Conservation (phyloP, 2,797 vertebrate species). For the Thripadectes ignobilis region DNA sequence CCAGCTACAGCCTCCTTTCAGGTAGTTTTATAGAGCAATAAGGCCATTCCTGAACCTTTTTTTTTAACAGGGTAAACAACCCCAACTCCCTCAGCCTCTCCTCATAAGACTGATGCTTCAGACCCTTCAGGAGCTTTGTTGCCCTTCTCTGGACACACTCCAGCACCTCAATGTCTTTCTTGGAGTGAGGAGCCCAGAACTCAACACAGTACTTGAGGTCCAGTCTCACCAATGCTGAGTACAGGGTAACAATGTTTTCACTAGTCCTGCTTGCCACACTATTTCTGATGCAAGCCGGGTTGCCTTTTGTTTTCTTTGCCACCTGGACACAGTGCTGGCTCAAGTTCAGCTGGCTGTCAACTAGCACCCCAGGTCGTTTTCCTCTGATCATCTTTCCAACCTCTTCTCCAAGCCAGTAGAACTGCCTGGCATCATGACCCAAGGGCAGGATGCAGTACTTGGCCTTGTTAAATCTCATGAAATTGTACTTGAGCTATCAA, state of each 20-base stretch:
- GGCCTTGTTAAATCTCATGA: not conserved
- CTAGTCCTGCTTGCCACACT: not conserved
- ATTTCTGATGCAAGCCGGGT: not conserved
- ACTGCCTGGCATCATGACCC: not conserved
- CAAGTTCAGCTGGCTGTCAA: not conserved
- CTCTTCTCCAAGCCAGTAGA: not conserved
- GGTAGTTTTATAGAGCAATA: too few relatives aligned
- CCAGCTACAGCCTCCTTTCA: not conserved
- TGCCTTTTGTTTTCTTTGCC: not conserved
- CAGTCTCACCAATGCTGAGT: not conserved
- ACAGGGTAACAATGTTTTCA: not conserved
- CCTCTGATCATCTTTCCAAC: not conserved
- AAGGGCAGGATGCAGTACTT: not conserved
- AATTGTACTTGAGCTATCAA: not conserved
- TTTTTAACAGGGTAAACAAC: not conserved
- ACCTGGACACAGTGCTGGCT: not conserved
- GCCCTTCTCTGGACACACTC: not conserved
- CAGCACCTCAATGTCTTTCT: not conserved
- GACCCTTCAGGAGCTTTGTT: not conserved
- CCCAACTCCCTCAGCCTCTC: not conserved
- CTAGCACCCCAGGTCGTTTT: not conserved
- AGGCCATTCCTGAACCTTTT: not conserved
- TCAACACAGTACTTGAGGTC: not conserved
- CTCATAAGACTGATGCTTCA: not conserved
- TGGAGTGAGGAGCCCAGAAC: not conserved